phyloP scores from a whole-genome alignment of 2,113 vertebrate genomes.

The Lonchura striata region DNA sequence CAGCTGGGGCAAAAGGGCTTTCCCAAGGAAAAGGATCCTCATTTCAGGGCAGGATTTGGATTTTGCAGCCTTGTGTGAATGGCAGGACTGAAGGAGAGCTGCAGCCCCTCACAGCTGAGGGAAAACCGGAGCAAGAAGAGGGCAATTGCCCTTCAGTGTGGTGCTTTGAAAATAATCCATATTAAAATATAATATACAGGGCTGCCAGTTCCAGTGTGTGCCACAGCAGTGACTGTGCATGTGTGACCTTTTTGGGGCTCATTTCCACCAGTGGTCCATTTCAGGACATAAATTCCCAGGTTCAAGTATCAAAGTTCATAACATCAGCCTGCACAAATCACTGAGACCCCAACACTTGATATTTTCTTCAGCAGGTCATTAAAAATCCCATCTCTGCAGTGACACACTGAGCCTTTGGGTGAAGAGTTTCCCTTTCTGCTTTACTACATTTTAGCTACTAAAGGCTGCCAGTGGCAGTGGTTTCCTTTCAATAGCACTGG shows the following conservation, averaged over 20 bases:
- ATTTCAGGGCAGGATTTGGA: neutral
- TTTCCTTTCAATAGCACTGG: neutral
- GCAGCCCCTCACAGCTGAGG: neutral
- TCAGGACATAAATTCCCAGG: neutral
- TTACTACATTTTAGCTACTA: neutral
- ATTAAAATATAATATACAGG: accelerated
- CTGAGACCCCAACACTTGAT: neutral
- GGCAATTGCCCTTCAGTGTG: neutral
- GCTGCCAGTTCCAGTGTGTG: neutral
- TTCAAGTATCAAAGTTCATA: neutral
- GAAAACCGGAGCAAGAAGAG: neutral
- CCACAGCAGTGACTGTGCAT: neutral
- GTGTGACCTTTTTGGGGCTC: neutral
- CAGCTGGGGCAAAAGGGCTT: neutral
- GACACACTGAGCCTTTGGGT: neutral
- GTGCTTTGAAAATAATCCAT: neutral
- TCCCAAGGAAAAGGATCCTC: neutral
- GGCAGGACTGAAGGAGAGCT: neutral
- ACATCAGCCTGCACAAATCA: neutral
- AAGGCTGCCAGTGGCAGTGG: neutral
- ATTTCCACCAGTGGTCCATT: neutral
- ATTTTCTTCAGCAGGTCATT: neutral
- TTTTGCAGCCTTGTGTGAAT: neutral
- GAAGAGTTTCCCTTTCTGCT: neutral
- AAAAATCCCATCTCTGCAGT: neutral